Base-by-base conservation (phyloP, 1,140 invertebrate genomes). In the Aethina tumida region DNA sequence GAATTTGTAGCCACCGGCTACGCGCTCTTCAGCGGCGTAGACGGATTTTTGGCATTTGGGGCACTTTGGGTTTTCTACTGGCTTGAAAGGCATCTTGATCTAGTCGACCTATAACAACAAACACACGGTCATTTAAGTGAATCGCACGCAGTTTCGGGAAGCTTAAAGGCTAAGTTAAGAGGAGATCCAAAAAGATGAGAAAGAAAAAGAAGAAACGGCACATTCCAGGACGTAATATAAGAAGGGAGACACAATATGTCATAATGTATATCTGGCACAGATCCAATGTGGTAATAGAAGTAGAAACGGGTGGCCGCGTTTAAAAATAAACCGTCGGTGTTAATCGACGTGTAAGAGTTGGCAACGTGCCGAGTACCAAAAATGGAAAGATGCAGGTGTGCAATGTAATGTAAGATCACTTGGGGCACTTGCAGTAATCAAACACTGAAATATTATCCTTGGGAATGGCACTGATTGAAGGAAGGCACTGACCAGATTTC, bases 21-120 rank as follows among this genome's bases (percentile, higher is more conserved):
- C 79, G 58, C 90, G 82, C 68, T 98, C 94, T 69, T 99, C 96
- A 35, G 96, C 96, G 49, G 94, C 93, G 66, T 99, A 99, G 26
- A 99, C 96, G 40, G 92, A 89, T 73, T 97, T 97, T 61, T 81
- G 80, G 77, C 96, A 99, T 69, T 95, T 94, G 45, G 94, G 94
- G 78, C 96, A 99, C 70, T 96, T 97, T 50, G 89, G 82, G 68
- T 91, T 84, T 63, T 95, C 90, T 55, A 81, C 78, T 60, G 92
- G 84, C 74, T 92, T 93, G 84, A 95, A 97, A 76, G 93, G 94
- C 90, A 95, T 95, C 71, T 79, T 86, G 68, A 67, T 65, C 67
- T 68, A 67, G 43, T 59, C 58, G 59, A 69, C 68, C 73, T 75
- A 65, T 24, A 71, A 70, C 49, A 58, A 51, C 59, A 16, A 35